Evolutionary conservation across 2,888 invertebrate species (phyloP).

Genomic region (Germaria angustata): DNA sequence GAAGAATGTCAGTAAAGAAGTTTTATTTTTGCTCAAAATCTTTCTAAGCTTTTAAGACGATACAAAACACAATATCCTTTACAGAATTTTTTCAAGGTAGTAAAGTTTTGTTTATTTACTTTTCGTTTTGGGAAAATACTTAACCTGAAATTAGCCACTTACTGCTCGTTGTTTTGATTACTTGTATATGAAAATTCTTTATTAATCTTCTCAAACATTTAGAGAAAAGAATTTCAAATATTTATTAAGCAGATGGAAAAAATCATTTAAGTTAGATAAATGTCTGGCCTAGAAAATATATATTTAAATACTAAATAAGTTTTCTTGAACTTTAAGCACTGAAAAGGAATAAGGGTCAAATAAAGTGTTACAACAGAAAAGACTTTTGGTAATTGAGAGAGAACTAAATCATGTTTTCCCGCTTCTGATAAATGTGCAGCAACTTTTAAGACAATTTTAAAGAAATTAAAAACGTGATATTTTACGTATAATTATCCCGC

Average conservation of each 20-base stretch:
- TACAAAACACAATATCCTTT: conserved; percentile 18
- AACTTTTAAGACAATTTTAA: too few relatives aligned
- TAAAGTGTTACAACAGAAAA: too few relatives aligned
- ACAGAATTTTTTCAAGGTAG: neutral
- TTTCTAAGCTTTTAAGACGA: conserved; percentile 8
- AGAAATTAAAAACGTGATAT: too few relatives aligned
- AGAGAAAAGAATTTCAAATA: neutral
- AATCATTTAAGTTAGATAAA: neutral
- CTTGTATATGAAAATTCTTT: conserved; percentile 24
- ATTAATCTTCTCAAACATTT: conserved; percentile 31
- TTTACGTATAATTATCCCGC: too few relatives aligned
- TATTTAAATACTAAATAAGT: too few relatives aligned
- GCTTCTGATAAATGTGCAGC: too few relatives aligned
- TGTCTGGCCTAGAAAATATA: neutral
- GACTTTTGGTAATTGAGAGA: too few relatives aligned
- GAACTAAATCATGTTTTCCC: too few relatives aligned
- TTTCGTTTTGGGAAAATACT: neutral
- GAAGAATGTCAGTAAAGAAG: neutral
- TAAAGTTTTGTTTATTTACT: neutral
- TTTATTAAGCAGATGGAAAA: neutral
- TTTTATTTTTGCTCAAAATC: neutral
- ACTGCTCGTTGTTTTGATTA: conserved; percentile 26
- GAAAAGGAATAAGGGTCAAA: too few relatives aligned
- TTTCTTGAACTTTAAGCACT: too few relatives aligned
- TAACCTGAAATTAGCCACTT: conserved; percentile 52